These are phyloP conservation scores for Notoglanidium macrostoma DNA, from an alignment of 2,797 vertebrate species.

Conservation along the genomic window DNA sequence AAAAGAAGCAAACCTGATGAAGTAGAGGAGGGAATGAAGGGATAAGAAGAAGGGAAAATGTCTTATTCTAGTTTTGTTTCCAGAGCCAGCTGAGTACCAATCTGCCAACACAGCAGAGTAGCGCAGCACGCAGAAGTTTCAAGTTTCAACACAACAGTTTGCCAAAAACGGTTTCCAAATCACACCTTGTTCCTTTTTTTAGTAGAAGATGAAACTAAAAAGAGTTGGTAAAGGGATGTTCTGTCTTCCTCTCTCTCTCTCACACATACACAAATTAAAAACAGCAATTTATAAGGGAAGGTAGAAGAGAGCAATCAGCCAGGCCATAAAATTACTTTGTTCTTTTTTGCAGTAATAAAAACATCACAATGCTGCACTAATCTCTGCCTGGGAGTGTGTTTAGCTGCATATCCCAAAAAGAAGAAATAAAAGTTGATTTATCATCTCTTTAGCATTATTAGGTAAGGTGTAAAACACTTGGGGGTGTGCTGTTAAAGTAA, in stretches of 20 bases:
- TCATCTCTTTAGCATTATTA: background rate
- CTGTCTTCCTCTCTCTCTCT: background rate
- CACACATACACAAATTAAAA: background rate
- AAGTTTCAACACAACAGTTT: constrained; percentile 24
- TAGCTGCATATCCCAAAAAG: background rate
- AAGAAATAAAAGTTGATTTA: background rate
- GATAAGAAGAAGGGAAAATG: background rate
- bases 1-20: background rate
- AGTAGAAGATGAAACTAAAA: constrained; percentile 15
- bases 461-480: background rate
- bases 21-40: constrained; percentile 6
- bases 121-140: constrained; percentile 11
- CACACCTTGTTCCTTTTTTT: constrained; percentile 10
- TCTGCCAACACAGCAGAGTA: constrained; percentile 54
- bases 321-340: constrained; percentile 1
- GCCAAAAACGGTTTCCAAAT: constrained; percentile 26
- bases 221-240: background rate
- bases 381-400: background rate
- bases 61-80: constrained; percentile 41
- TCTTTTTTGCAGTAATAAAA: background rate
- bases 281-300: background rate
- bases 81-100: constrained; percentile 57
- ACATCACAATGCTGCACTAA: background rate
- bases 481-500: background rate
- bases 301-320: background rate